Conservation (phyloP, 2,888 invertebrate genomes). For the Amphipoea oculea region DNA sequence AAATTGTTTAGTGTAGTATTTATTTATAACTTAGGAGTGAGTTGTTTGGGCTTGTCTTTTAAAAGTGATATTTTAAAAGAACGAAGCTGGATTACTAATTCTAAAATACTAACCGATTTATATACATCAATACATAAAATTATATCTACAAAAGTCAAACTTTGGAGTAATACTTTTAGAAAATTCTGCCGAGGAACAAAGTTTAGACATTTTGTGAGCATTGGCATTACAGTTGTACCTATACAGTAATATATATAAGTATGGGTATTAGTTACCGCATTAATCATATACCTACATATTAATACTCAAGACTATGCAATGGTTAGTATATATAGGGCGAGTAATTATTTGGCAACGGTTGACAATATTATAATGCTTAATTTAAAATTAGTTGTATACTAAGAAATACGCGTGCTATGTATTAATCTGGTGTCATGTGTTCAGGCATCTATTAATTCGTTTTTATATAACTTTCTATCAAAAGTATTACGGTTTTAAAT, state of each 20-base stretch:
- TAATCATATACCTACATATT: constrained; percentile 72
- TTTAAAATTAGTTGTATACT: constrained; percentile 77
- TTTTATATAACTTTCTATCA: constrained; percentile 61
- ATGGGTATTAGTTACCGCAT: constrained; percentile 79
- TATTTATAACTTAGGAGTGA: constrained; percentile 84
- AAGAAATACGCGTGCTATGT: constrained; percentile 72
- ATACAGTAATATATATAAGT: constrained; percentile 66
- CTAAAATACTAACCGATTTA: constrained; percentile 79
- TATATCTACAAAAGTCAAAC: constrained; percentile 86
- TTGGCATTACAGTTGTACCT: constrained; percentile 62
- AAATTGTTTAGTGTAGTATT: constrained; percentile 89
- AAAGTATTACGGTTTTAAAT: constrained; percentile 62
- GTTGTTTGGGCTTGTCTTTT: constrained; percentile 85
- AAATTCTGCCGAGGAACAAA: constrained; percentile 77
- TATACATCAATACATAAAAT: constrained; percentile 67
- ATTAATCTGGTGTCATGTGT: constrained; percentile 67
- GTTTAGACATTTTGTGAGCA: constrained; percentile 85
- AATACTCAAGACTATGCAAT: constrained; percentile 83
- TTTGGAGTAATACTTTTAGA: constrained; percentile 76
- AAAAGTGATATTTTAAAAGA: constrained; percentile 87
- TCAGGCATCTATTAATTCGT: constrained; percentile 58
- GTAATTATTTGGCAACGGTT: constrained; percentile 83
- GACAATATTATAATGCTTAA: constrained; percentile 87
- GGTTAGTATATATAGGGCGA: constrained; percentile 86
- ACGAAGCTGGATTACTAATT: constrained; percentile 82